Conservation (phyloP, 2,888 invertebrate species). For the Gymnosoma rotundatum region DNA sequence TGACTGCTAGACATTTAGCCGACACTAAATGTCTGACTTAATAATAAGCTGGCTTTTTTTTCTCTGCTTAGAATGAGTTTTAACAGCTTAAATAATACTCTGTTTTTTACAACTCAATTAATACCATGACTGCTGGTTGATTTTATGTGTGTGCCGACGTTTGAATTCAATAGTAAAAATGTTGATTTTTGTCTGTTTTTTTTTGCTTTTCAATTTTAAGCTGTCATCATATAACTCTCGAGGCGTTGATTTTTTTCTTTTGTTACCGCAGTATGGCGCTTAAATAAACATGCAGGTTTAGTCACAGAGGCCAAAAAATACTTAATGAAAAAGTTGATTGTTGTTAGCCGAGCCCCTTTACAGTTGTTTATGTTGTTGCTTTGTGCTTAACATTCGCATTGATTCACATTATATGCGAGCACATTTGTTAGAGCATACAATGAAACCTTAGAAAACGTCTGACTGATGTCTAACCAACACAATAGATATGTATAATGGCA, state of each 20-base stretch:
- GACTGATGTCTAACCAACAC: conserved; percentile 41
- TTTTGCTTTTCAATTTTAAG: conserved; percentile 35
- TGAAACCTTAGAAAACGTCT: conserved; percentile 43
- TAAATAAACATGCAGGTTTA: conserved; percentile 33
- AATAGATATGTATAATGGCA: background rate
- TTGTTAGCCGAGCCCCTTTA: conserved; percentile 47
- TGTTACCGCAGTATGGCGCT: conserved; percentile 35
- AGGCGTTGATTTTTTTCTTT: conserved; percentile 46
- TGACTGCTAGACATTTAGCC: conserved; percentile 53
- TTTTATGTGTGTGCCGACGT: conserved; percentile 25
- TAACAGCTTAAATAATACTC: conserved; percentile 41
- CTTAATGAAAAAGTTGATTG: background rate
- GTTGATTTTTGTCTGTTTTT: conserved; percentile 12
- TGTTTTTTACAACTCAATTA: conserved; percentile 43
- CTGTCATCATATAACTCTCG: conserved; percentile 63
- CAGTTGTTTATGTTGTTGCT: conserved; percentile 3
- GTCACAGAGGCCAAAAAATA: conserved; percentile 22
- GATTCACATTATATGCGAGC: conserved; percentile 25
- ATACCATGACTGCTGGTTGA: conserved; percentile 22
- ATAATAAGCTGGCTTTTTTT: conserved; percentile 41
- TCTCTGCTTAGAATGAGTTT: conserved; percentile 32
- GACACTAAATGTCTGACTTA: conserved; percentile 52
- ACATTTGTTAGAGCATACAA: conserved; percentile 53
- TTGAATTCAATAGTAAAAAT: background rate
- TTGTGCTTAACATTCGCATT: conserved; percentile 36